Percentiles rank a stretch among this genome's conserved stretches.
phyloP scores from a whole-genome alignment of 2,797 vertebrate species.

The Gambusia yucatana region DNA sequence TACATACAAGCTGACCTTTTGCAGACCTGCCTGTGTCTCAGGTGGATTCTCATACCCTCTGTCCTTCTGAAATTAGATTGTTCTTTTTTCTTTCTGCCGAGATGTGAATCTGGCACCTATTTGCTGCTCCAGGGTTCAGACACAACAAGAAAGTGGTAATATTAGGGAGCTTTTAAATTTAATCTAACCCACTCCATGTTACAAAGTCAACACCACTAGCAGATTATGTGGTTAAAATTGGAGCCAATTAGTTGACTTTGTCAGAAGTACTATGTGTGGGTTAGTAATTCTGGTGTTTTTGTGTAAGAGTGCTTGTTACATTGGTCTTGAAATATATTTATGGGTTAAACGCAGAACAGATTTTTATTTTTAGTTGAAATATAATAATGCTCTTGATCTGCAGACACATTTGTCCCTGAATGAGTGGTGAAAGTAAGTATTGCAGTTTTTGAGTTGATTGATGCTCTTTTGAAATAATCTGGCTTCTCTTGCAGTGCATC shows the following conservation, averaged over 20 bases:
- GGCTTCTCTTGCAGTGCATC: not conserved
- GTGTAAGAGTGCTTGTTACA: not conserved
- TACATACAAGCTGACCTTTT: slow-evolving; percentile 66
- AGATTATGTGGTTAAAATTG: slow-evolving; percentile 9
- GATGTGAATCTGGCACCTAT: slow-evolving; percentile 51
- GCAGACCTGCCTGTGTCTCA: slow-evolving; percentile 53
- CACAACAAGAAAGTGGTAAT: slow-evolving; percentile 22
- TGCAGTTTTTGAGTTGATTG: not conserved
- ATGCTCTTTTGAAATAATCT: not conserved
- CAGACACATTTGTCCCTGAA: not conserved
- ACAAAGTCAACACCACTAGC: slow-evolving; percentile 6
- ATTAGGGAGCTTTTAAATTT: slow-evolving; percentile 38
- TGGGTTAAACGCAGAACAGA: not conserved
- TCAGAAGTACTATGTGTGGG: slow-evolving; percentile 13
- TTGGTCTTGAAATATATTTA: not conserved
- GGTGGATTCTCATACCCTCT: slow-evolving; percentile 55
- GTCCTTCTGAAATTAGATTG: slow-evolving; percentile 69
- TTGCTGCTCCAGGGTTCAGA: slow-evolving; percentile 33
- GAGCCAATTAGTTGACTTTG: slow-evolving; percentile 34
- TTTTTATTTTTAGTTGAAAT: not conserved
- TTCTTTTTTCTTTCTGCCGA: slow-evolving; percentile 54
- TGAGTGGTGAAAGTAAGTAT: not conserved
- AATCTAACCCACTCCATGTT: slow-evolving; percentile 18
- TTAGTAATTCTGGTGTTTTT: not conserved
- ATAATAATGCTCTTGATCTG: not conserved